These are phyloP conservation scores for Cydia pomonella DNA, from an alignment of 1,140 invertebrate species.

Conservation along the genomic window DNA sequence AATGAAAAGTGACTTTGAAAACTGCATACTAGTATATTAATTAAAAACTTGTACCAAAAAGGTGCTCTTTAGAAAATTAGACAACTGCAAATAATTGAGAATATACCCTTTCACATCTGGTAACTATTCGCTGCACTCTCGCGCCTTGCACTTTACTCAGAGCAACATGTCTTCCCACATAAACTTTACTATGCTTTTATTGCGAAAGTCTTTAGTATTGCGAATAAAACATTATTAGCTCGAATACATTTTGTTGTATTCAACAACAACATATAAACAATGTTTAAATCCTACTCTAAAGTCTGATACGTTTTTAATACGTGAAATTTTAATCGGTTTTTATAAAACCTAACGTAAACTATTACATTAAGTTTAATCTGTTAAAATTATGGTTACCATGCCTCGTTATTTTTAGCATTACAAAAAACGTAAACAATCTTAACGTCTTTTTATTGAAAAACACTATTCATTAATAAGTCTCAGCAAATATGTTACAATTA, in stretches of 20 bases:
- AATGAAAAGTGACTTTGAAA: not conserved
- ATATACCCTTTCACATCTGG: conserved; percentile 10
- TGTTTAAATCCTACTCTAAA: too few relatives aligned
- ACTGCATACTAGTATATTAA: not conserved
- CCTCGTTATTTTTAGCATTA: too few relatives aligned
- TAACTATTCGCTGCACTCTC: conserved; percentile 31
- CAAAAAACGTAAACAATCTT: too few relatives aligned
- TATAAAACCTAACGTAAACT: too few relatives aligned
- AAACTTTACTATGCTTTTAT: conserved; percentile 32
- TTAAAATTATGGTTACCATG: too few relatives aligned
- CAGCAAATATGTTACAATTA: too few relatives aligned
- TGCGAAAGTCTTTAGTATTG: not conserved
- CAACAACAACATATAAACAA: too few relatives aligned
- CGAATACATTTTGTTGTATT: not conserved
- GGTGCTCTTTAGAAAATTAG: not conserved
- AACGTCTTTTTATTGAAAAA: too few relatives aligned
- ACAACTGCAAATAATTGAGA: conserved; percentile 1
- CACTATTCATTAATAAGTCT: too few relatives aligned
- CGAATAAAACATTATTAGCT: conserved; percentile 25
- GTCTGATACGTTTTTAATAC: not conserved
- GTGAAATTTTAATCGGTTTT: too few relatives aligned
- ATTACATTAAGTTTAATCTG: too few relatives aligned
- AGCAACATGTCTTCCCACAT: conserved; percentile 25
- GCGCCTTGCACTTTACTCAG: conserved; percentile 29
- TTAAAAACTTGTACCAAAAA: not conserved